These are phyloP conservation scores for Tursiops truncatus DNA, from an alignment of 2,113 vertebrate species.

Conservation along the genomic window DNA sequence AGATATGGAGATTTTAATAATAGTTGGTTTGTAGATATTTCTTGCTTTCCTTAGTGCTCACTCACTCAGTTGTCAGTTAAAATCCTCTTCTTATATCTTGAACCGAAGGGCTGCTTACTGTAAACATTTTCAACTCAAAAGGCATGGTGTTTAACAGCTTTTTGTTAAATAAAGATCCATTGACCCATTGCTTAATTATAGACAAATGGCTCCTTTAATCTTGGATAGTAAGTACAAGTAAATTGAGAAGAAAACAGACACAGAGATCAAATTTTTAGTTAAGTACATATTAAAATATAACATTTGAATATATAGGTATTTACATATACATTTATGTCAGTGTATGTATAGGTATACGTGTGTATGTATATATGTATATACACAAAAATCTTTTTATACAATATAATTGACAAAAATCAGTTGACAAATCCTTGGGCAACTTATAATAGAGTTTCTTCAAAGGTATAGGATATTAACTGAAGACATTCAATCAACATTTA, in stretches of 20 bases:
- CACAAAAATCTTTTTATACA: background rate
- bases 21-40: background rate
- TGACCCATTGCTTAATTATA: background rate
- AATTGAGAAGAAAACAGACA: background rate
- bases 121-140: background rate
- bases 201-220: background rate
- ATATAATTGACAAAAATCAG: background rate
- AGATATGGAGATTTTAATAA: background rate
- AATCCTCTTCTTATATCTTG: background rate
- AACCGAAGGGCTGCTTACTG: background rate
- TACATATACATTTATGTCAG: background rate
- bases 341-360: background rate
- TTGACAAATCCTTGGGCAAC: background rate
- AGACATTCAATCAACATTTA: background rate
- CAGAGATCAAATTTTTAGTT: background rate
- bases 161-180: background rate
- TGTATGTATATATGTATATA: background rate
- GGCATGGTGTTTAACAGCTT: accelerated
- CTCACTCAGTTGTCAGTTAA: background rate
- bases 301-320: background rate
- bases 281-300: background rate
- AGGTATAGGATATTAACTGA: background rate
- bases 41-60: background rate
- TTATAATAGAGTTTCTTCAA: background rate
- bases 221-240: background rate